Evolutionary conservation across 2,888 invertebrate genomes (phyloP), one percentile per base, ranked within the genome.

Genomic region (Laspeyria flexula): DNA sequence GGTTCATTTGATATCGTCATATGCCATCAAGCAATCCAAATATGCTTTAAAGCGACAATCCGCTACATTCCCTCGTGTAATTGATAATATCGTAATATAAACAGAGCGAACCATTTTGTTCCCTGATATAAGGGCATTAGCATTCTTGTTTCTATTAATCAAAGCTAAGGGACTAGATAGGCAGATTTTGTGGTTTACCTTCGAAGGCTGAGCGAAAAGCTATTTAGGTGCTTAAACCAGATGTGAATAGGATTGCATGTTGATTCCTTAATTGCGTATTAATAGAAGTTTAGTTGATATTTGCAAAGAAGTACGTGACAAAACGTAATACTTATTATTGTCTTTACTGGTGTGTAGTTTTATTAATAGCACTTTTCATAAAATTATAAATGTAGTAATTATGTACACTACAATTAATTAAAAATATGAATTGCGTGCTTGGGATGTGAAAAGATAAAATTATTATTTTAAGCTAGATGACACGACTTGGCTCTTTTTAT

Each of bases 71-170:
- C 55, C 31, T 16, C 33, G 45, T 48, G 53, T 48, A 55, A 71
- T 68, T 66, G 63, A 70, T 72, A 57, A 55, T 63, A 60, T 60
- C 55, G 45, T 63, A 58, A 67, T 57, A 51, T 59, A 63, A 64
- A 61, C 73, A 64, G 60, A 66, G 63, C 60, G 57, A 67, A 68
- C 69, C 63, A 69, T 75, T 64, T 63, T 55, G 57, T 62, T 57
- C 40, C 62, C 55, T 58, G 73, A 71, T 77, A 73, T 65, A 61
- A 62, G 50, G 39, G 52, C 55, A 79, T 79, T 79, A 69, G 69
- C 73, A 79, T 77, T 75, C 76, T 65, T 43, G 79, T 73, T 65
- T 64, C 60, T 59, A 73, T 73, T 72, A 75, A 73, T 75, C 76
- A 68, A 71, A 56, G 51, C 54, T 57, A 58, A 52, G 59, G 58